Evolutionary conservation across 1,140 invertebrate species (phyloP).

Genomic region (Papilio machaon): DNA sequence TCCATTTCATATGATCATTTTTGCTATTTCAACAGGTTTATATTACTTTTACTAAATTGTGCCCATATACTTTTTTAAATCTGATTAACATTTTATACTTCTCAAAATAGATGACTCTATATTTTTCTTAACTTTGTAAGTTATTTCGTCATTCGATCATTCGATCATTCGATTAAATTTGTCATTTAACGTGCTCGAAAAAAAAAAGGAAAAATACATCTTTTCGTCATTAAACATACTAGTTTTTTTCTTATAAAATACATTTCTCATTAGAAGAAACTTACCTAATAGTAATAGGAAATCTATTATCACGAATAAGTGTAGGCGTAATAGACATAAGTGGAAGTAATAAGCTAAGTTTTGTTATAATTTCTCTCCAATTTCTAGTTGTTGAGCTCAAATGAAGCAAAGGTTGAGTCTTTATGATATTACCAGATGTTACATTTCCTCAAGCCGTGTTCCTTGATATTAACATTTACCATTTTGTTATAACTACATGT

Average conservation of each 20-base stretch:
- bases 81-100: too few relatives aligned
- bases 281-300: neutral
- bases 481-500: neutral
- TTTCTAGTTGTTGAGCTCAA: neutral
- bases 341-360: neutral
- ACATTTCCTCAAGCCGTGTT: neutral
- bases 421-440: slow-evolving; percentile 16
- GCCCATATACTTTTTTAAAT: too few relatives aligned
- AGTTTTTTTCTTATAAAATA: neutral
- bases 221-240: too few relatives aligned
- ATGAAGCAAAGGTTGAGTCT: slow-evolving; percentile 2
- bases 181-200: too few relatives aligned
- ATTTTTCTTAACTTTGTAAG: too few relatives aligned
- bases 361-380: neutral
- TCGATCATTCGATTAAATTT: too few relatives aligned
- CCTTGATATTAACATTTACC: neutral
- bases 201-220: too few relatives aligned
- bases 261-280: neutral
- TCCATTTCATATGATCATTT: too few relatives aligned
- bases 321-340: neutral
- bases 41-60: too few relatives aligned
- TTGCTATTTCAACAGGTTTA: too few relatives aligned
- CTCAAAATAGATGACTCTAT: too few relatives aligned
- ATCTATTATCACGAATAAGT: neutral
- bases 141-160: too few relatives aligned